Base-by-base conservation (phyloP, 1,140 invertebrate species). In the Tribolium castaneum region DNA sequence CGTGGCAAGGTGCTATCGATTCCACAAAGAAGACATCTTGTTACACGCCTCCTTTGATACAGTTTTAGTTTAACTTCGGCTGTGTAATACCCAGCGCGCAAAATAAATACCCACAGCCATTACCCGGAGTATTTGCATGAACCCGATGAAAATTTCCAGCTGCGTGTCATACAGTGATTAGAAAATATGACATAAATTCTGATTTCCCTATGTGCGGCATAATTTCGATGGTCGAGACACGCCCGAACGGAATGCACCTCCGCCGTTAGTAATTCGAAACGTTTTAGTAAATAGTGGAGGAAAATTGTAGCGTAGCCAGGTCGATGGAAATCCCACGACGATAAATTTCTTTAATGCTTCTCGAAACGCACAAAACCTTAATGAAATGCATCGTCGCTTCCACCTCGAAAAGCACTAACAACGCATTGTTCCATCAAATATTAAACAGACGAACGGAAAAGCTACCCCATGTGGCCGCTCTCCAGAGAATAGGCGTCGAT, bases 1-100 rank as follows among this genome's bases (percentile, higher is more conserved):
- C 19, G 12, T 3, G 52, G 6, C 4, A 9, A 50, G 49, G 49
- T 52, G 22, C 49, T 73, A 73, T 73, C 71, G 71, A 52, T 73
- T 73, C 54, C 71, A 73, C 71, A 73, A 73, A 73, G 71, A 73
- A 25, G 45, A 73, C 71, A 66, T 66, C 59, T 66, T 35, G 59
- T 66, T 66, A 66, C 59, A 9, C 59, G 59, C 59, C 14, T 66
- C 59, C 59, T 66, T 66, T 66, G 59, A 66, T 66, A 66, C 30
- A 35, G 25, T 66, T 66, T 35, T 35, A 66, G 59, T 66, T 66
- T 66, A 35, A 66, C 59, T 66, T 66, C n/a, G 54, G 30, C 54
- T 14, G 10, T 66, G 59, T 66, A 54, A 54, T 39, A 73, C 71
- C 45, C 50, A 22, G 12, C 59, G 59, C 59, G 30, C 25, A 66